Evolutionary conservation across 2,888 invertebrate species (phyloP).

Genomic region (Liodrosophila aerea): DNA sequence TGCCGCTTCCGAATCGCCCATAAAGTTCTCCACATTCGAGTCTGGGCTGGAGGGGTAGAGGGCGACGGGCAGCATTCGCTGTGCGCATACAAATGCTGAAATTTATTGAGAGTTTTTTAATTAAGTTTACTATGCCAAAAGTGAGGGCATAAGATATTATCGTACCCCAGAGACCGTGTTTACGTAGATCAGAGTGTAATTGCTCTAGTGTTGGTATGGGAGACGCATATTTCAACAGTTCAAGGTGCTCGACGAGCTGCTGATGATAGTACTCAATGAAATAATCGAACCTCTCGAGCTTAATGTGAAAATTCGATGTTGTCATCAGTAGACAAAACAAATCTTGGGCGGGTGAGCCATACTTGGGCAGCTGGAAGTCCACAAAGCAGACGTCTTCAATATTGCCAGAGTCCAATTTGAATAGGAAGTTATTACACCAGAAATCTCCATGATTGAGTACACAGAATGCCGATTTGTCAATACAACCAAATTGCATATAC

Average conservation of each 20-base stretch:
- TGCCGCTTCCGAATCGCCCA: slow-evolving; percentile 58
- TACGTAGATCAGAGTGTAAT: slow-evolving; percentile 68
- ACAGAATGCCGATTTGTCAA: slow-evolving; percentile 56
- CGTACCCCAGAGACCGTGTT: slow-evolving; percentile 73
- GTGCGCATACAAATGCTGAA: slow-evolving; percentile 63
- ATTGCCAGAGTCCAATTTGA: slow-evolving; percentile 58
- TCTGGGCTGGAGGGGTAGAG: slow-evolving; percentile 69
- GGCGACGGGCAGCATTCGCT: slow-evolving; percentile 62
- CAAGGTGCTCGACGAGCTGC: slow-evolving; percentile 65
- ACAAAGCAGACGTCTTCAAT: slow-evolving; percentile 77
- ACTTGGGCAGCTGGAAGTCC: slow-evolving; percentile 79
- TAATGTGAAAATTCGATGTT: slow-evolving; percentile 72
- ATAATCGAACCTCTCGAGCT: slow-evolving; percentile 75
- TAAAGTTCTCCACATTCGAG: slow-evolving; percentile 68
- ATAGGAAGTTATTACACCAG: slow-evolving; percentile 81
- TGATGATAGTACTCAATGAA: slow-evolving; percentile 78
- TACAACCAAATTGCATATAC: slow-evolving; percentile 48
- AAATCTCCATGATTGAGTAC: slow-evolving; percentile 79
- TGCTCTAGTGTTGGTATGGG: slow-evolving; percentile 70
- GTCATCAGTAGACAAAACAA: slow-evolving; percentile 76
- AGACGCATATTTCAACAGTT: slow-evolving; percentile 66
- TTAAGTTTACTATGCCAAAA: slow-evolving; percentile 6
- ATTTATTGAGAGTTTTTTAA: slow-evolving; percentile 9
- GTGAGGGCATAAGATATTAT: background rate
- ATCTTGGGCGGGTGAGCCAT: slow-evolving; percentile 78